Evolutionary conservation across 2,113 vertebrate species (phyloP), one percentile per base, ranked within the genome.

Genomic region (Apodemus sylvaticus): DNA sequence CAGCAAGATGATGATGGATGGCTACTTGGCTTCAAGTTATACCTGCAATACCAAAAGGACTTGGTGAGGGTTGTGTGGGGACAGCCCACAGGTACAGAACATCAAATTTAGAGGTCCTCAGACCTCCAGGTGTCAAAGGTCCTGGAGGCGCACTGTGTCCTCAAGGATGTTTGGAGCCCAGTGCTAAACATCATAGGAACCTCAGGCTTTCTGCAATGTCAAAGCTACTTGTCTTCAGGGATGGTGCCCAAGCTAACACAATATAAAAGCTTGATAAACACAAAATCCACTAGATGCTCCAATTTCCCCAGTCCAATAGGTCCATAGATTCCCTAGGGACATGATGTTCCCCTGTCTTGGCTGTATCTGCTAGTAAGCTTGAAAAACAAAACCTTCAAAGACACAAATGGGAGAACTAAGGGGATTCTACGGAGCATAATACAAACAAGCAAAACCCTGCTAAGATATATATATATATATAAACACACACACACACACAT

Each of bases 111-210:
- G 83, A 94, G 42, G 79, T n/a, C 97, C 95, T 97, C 97, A 97
- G 97, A 93, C 16, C 93, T 94, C 95, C 96, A 95, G 92, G 91
- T 97, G 96, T 98, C 97, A 98, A 97, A 97, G 91, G 71, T 93
- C 94, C 94, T 94, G 86, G 90, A 92, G 93, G 94, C 48, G 97
- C 98, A 97, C 73, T 51, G 93, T 86, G 45, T 98, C 97, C n/a
- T 94, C 97, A 98, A 4, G 42, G 16, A 51, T 66, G 58, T 78
- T 98, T 81, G 0, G 98, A 97, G 98, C 98, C 98, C 98, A 98
- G 98, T 98, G 97, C 98, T 96, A 14, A 78, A 91, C 97, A 98
- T 97, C 98, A 97, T 0, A 36, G 96, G 98, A 83, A 85, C 60
- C 93, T 13, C 0, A 8, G 79, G 9, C 42, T 66, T 58, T 53